Base-by-base conservation (phyloP, 2,888 invertebrate genomes). In the Criorhina ranunculi region DNA sequence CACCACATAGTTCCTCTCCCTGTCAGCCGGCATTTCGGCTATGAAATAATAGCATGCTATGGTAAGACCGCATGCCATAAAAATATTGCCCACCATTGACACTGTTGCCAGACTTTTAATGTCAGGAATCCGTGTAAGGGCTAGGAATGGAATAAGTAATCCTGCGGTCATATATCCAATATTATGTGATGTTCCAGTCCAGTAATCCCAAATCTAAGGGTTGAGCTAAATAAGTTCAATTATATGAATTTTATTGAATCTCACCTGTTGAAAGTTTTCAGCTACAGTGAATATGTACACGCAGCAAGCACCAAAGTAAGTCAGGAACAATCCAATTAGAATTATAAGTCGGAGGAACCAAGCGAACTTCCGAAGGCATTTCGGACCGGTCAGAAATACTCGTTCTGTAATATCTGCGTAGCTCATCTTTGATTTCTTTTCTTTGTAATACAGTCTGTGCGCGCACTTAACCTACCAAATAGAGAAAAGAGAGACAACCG, bases 251-350 rank as follows among this genome's bases (percentile, higher is more conserved):
- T 37, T 24, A 35, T 37, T 24, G 6, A 49, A 19, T 9, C 11
- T 78, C 86, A 91, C 95, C 92, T 96, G 95, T 89, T 95, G 91
- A 87, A 98, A 94, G 90, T 97, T 98, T 83, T 94, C 94, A 0
- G 98, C 97, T 64, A 99, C 95, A 90, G 99, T 98, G 0, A 99
- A 97, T 2, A 98, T 95, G 91, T 99, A 99, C 29, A 98, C 98
- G 88, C 98, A 98, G 93, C 99, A 99, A 88, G 99, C 99, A 55
- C 98, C 98, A 90, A 98, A 97, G 92, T 99, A 99, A 0, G 99
- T 98, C 46, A 96, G 92, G 89, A 98, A 97, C 80, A 99, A 79
- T 55, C 91, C 90, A 78, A 89, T 88, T 40, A 91, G 87, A 86
- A 91, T 90, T 19, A 89, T 88, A 70, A 90, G 90, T 87, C 90